Evolutionary conservation across 2,113 vertebrate genomes (phyloP), one percentile per base, ranked within the genome.

Genomic region (Chloropsis cyanopogon): DNA sequence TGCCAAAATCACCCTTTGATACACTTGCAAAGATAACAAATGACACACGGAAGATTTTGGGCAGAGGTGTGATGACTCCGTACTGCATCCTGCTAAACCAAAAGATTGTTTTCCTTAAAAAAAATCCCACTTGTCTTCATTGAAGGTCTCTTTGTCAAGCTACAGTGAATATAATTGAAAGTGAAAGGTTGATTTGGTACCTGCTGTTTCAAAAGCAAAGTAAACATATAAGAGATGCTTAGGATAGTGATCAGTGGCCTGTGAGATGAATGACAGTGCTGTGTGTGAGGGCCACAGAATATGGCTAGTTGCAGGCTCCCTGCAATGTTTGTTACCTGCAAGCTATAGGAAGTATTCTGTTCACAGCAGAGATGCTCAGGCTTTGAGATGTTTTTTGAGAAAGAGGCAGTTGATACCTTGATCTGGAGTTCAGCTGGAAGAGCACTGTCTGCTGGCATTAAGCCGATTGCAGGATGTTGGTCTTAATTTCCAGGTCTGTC

Each of bases 1-100:
- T 0, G 7, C 72, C 47, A 76, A 93, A 87, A 84, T 96, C 75
- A 68, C 75, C 46, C 87, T 96, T 95, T 96, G 91, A 95, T 96
- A 89, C 56, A 59, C 37, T 77, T 77, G 47, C 1, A 24, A 73
- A 92, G 92, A 61, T 81, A 93, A 93, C 75, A 95, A 80, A 82
- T 63, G 33, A 39, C 86, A 73, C 53, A 59, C 52, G 54, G 64
- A 88, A 56, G 63, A 29, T 72, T 93, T 90, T 46, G 87, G 78
- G 50, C 50, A 87, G 82, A 90, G 54, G 42, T 72, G 14, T 80
- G 69, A 54, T n/a, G 37, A 28, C 26, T 21, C 61, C 65, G 9
- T 63, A 18, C 66, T 63, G 63, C 59, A 82, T 89, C 70, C 75
- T 87, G 64, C 39, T 60, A 91, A 82, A 80, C 35, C 12, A 53